phyloP scores from a whole-genome alignment of 2,888 invertebrate species.

The Leptopilina myrica region DNA sequence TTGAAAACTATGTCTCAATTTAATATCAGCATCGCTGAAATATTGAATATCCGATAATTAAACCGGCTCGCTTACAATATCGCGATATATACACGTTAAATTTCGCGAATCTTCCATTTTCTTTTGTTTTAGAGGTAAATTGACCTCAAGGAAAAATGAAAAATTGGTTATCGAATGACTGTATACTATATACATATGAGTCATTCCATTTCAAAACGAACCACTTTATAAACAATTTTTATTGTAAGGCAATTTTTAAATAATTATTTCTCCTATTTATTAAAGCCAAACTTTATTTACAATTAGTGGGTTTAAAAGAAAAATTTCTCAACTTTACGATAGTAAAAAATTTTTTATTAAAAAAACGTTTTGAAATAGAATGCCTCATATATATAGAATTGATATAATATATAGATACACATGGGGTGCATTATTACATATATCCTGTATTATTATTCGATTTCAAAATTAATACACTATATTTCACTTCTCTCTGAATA shows the following conservation, averaged over 20 bases:
- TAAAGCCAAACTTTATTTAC: too few relatives aligned
- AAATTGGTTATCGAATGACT: not conserved
- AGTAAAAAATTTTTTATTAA: too few relatives aligned
- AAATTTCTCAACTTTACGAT: not conserved
- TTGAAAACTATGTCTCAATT: slow-evolving; percentile 1
- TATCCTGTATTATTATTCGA: not conserved
- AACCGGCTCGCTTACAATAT: slow-evolving; percentile 19
- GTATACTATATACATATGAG: not conserved
- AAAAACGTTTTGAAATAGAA: too few relatives aligned
- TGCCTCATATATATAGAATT: not conserved
- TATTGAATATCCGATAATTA: slow-evolving; percentile 31
- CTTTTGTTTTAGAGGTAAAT: not conserved
- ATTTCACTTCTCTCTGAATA: not conserved
- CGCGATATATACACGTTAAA: slow-evolving; percentile 17
- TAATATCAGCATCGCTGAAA: not conserved
- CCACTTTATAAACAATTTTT: too few relatives aligned
- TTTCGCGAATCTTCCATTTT: not conserved
- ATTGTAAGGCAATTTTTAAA: too few relatives aligned
- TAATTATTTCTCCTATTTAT: too few relatives aligned
- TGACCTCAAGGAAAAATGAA: not conserved
- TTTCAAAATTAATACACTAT: not conserved
- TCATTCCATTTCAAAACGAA: too few relatives aligned
- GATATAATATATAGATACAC: not conserved
- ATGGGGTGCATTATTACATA: not conserved
- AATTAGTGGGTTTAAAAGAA: too few relatives aligned